Evolutionary conservation across 2,113 vertebrate genomes (phyloP).

Genomic region (Thalassarche chlororhynchos): DNA sequence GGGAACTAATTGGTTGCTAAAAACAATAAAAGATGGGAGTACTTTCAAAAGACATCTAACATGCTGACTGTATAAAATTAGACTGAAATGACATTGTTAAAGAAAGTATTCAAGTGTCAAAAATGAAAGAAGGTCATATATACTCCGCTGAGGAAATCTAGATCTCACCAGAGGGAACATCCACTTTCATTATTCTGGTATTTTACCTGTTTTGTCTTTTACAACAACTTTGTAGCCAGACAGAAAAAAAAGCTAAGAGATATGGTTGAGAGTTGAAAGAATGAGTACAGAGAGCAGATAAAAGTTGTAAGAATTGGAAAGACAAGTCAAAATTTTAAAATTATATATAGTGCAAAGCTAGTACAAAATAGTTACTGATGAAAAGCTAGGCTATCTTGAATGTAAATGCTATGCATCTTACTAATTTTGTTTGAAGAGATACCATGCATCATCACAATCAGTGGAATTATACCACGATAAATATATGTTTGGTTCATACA

Average conservation of each 20-base stretch:
- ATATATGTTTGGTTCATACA: background rate
- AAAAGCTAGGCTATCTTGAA: background rate
- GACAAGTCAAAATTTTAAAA: background rate
- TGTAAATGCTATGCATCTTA: background rate
- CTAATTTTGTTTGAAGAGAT: background rate
- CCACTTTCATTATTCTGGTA: background rate
- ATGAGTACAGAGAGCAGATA: background rate
- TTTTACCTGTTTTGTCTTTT: constrained; percentile 7
- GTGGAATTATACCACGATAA: background rate
- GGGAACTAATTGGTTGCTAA: background rate
- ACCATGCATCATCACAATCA: background rate
- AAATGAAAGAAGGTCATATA: background rate
- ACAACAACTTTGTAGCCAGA: background rate
- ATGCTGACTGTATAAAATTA: background rate
- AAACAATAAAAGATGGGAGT: background rate
- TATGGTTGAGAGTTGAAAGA: background rate
- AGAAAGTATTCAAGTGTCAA: constrained; percentile 2
- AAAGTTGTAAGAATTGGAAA: background rate
- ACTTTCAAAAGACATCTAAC: background rate
- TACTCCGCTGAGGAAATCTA: background rate
- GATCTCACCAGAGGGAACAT: background rate
- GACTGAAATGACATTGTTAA: background rate
- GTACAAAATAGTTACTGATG: background rate
- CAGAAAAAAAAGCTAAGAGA: background rate
- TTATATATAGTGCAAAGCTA: background rate